Evolutionary conservation across 2,888 invertebrate species (phyloP).

Genomic region (Apoda limacodes): DNA sequence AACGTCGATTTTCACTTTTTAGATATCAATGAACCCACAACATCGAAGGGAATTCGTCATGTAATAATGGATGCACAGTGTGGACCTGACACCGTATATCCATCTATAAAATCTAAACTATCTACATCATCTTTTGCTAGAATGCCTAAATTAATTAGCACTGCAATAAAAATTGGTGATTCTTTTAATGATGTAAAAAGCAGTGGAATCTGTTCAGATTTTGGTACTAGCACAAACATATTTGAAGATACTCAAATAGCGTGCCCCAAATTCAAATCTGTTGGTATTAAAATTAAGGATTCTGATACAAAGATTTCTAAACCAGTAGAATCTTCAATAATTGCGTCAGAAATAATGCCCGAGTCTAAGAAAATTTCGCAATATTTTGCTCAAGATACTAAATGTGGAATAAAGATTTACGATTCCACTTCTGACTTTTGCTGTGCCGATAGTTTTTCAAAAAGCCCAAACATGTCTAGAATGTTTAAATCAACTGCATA

Average conservation of each 20-base stretch:
- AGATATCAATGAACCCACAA: constrained; percentile 60
- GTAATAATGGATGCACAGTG: constrained; percentile 51
- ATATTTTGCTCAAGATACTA: constrained; percentile 21
- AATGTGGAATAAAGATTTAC: constrained; percentile 24
- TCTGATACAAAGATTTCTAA: constrained; percentile 22
- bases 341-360: background rate
- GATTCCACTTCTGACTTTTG: constrained; percentile 28
- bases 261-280: constrained; percentile 23
- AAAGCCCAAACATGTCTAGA: constrained; percentile 13
- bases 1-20: constrained; percentile 16
- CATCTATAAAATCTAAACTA: constrained; percentile 27
- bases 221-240: constrained; percentile 25
- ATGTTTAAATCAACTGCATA: too few species aligned
- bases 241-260: constrained; percentile 18
- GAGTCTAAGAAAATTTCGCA: background rate
- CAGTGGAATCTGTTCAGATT: constrained; percentile 24
- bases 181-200: constrained; percentile 20
- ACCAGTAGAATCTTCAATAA: constrained; percentile 21
- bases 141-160: constrained; percentile 27
- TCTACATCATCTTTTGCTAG: constrained; percentile 33
- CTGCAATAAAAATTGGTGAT: constrained; percentile 35
- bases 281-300: constrained; percentile 38
- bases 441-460: constrained; percentile 17
- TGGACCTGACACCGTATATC: constrained; percentile 37
- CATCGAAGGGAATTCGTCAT: constrained; percentile 58